Evolutionary conservation across 2,797 vertebrate genomes (phyloP), one percentile per base, ranked within the genome.

Genomic region (Arnoldichthys spilopterus): DNA sequence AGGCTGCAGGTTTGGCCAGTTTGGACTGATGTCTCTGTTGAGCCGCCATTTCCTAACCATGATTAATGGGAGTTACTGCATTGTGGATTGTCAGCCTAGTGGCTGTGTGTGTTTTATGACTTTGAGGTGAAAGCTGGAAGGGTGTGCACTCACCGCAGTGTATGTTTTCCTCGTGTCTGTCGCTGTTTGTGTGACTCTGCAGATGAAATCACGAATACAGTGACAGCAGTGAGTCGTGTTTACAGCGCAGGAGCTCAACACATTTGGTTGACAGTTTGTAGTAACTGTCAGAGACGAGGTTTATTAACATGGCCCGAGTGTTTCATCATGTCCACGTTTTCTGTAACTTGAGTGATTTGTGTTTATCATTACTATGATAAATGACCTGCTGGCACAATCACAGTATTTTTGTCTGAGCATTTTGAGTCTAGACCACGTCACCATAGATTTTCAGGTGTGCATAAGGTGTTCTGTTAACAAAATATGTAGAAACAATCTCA

Each of bases 121-220:
- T 54, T 68, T n/a, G 7, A 49, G 32, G 45, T 72, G 26, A 47
- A 49, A 15, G 4, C 11, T 49, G 51, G 47, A 69, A 74, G 32
- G 56, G 56, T 40, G 22, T 30, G 28, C 30, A 49, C 26, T 8
- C 15, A 16, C 11, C 6, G 15, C 4, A 34, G 69, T 67, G 3
- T 11, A 40, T 58, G 18, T 43, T 66, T 32, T 47, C 30, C 43
- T 62, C 32, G 51, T 22, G 28, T 54, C 24, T 79, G 51, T 77
- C 47, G 59, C 6, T 76, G 12, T 72, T 58, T 78, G 34, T 40
- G 59, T 78, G 71, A n/a, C n/a, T 30, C 66, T 54, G 58, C 22
- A 58, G 72, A 78, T 72, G 37, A 82, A 13, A 28, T 72, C 72
- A 82, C 72, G 26, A 32, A 61, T 5, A 45, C 26, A 43, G 54